phyloP scores from a whole-genome alignment of 2,888 invertebrate species.

The Dicyrtoma fusca region DNA sequence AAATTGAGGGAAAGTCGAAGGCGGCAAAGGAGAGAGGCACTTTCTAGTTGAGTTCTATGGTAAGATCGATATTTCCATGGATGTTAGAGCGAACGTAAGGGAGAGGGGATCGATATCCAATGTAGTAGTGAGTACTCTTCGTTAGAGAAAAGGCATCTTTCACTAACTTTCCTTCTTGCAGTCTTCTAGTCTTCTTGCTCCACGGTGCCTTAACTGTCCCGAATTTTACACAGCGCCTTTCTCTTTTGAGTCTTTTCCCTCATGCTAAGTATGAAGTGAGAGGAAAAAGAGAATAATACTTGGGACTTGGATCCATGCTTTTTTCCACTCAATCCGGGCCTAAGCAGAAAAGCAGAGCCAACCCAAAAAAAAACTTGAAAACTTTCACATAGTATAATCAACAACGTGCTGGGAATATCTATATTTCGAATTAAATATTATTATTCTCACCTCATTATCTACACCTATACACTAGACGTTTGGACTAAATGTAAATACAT shows the following conservation, averaged over 20 bases:
- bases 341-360: too few relatives aligned
- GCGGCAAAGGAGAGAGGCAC: conserved; percentile 29
- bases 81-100: conserved; percentile 45
- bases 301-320: not conserved
- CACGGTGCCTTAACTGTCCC: conserved; percentile 26
- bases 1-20: conserved; percentile 31
- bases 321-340: too few relatives aligned
- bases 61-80: conserved; percentile 53
- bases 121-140: conserved; percentile 38
- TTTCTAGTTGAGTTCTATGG: conserved; percentile 25
- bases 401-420: too few relatives aligned
- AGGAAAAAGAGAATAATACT: conserved; percentile 4
- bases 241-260: conserved; percentile 6
- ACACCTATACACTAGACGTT: too few relatives aligned
- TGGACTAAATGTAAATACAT: too few relatives aligned
- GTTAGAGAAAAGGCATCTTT: conserved; percentile 36
- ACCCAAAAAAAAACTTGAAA: too few relatives aligned
- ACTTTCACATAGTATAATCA: too few relatives aligned
- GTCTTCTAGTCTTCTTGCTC: conserved; percentile 13
- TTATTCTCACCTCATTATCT: too few relatives aligned
- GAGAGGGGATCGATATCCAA: conserved; percentile 51
- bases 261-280: conserved; percentile 10
- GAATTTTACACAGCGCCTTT: conserved; percentile 18
- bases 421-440: too few relatives aligned
- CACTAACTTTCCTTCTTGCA: conserved; percentile 22